Evolutionary conservation across 2,797 vertebrate genomes (phyloP), one percentile per base, ranked within the genome.

Genomic region (Prunella strophiata): DNA sequence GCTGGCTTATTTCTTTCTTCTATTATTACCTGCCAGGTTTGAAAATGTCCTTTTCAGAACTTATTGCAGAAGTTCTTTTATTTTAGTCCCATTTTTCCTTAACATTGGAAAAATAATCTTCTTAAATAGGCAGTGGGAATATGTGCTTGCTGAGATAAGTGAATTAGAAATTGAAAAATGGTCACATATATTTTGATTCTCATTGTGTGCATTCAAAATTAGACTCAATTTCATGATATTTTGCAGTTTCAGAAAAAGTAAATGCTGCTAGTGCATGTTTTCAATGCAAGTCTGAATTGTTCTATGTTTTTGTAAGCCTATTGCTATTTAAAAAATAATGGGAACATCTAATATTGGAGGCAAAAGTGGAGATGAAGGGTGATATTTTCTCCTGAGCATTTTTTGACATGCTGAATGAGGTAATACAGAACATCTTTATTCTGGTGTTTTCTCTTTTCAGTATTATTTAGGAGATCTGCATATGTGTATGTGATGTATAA

Each of bases 281-380:
- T 63, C 52, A 54, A 2, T 91, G 61, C 27, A 51, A 75, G 36
- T 67, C 74, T 89, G 62, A 66, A 19, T 72, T 84, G 36, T 86
- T 92, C 51, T 84, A 1, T 32, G 13, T 74, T 85, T 91, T 89
- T 89, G 45, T 52, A 34, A 77, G 19, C 36, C 45, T 77, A 23
- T 54, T 71, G 14, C 59, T 57, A n/a, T 91, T 85, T 71, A 52
- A 96, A 85, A 91, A 83, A 30, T 71, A 88, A 91, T 65, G 34
- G 61, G 29, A 74, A 14, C 30, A 25, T 89, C 30, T 81, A 66
- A 84, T 68, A 65, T 84, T 48, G 50, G 50, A 80, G 84, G 63
- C 73, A 74, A 14, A 78, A 91, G 68, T 73, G 23, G 72, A 88
- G 32, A 40, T 48, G 50, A 93, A 89, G 63, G 25, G 47, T 77